phyloP scores from a whole-genome alignment of 2,888 invertebrate genomes.

The Mellilla xanthometata region DNA sequence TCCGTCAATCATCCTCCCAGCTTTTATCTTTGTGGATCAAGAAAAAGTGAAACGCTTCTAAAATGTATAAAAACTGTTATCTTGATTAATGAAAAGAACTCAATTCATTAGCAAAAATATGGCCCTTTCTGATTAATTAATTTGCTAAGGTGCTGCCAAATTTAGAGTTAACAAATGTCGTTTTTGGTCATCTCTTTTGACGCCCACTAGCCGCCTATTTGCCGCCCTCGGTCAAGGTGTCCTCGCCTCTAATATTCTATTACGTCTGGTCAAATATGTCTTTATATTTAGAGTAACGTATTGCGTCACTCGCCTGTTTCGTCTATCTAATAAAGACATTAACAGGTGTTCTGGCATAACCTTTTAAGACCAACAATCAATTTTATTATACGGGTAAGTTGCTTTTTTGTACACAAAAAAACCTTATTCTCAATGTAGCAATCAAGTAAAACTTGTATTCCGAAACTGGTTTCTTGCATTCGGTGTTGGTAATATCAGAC shows the following conservation, averaged over 20 bases:
- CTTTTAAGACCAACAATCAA: slow-evolving; percentile 11
- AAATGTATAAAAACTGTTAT: neutral
- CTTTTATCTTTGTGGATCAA: no score
- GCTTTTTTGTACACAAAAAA: slow-evolving; percentile 1
- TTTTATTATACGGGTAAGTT: no score
- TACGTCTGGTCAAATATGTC: slow-evolving; percentile 10
- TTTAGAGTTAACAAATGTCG: slow-evolving; percentile 1
- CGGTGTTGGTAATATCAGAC: slow-evolving; percentile 1
- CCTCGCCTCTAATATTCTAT: slow-evolving; percentile 33
- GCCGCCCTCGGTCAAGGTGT: slow-evolving; percentile 28
- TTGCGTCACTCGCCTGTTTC: slow-evolving; percentile 3
- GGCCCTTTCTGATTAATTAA: neutral
- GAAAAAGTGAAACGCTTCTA: no score
- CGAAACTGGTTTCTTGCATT: slow-evolving; percentile 7
- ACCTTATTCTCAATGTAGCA: neutral
- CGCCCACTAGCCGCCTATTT: slow-evolving; percentile 33
- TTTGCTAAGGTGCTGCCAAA: slow-evolving; percentile 1
- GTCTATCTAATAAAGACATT: slow-evolving; percentile 8
- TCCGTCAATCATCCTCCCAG: no score
- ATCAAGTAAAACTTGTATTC: slow-evolving; percentile 10
- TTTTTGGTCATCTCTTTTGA: slow-evolving; percentile 2
- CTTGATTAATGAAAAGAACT: slow-evolving; percentile 1
- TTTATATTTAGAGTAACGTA: slow-evolving; percentile 3
- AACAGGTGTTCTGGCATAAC: slow-evolving; percentile 12
- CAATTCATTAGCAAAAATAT: neutral